Base-by-base conservation (phyloP, 2,888 invertebrate species). In the Oscheius sp. region DNA sequence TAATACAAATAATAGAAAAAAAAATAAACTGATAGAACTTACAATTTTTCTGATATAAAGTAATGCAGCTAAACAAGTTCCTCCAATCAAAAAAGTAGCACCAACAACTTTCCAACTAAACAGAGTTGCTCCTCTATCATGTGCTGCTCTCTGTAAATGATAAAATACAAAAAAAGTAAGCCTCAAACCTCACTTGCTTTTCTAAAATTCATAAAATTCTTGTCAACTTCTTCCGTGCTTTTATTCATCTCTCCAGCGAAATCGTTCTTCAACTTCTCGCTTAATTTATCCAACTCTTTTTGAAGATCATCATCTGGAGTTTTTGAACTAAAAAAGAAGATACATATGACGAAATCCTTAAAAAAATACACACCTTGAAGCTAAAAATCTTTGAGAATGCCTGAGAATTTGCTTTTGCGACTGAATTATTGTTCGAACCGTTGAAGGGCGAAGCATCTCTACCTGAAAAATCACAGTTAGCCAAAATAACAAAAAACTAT, bases 201-300 rank as follows among this genome's bases (percentile, higher is more conserved):
- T 29, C 69, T 72, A 70, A 84, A 84, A 65, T 82, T 81, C 84
- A 84, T 84, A 63, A 82, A 84, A 37, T 77, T 79, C 67, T 80
- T 81, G 48, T 81, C 80, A 50, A 76, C 29, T 39, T 75, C 52
- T 29, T 37, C 52, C 1, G 53, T 12, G 20, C 42, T 39, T 6
- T 68, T 58, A 8, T 39, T 31, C 23, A 66, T 53, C 20, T 66
- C 52, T 15, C 69, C 72, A 4, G 57, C 57, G 2, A 71, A 57
- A 31, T 73, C 72, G 2, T 58, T 70, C 68, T 79, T 79, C 50
- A 79, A 33, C 42, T 74, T 72, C 15, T 79, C 75, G 25, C 75
- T 79, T 45, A 79, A 42, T 52, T 79, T 73, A 39, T 74, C 72
- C 70, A 79, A 48, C 29, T 79, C 76, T 46, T 76, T 76, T 46